Evolutionary conservation across 2,113 vertebrate genomes (phyloP), one percentile per base, ranked within the genome.

Genomic region (Sturnira hondurensis): DNA sequence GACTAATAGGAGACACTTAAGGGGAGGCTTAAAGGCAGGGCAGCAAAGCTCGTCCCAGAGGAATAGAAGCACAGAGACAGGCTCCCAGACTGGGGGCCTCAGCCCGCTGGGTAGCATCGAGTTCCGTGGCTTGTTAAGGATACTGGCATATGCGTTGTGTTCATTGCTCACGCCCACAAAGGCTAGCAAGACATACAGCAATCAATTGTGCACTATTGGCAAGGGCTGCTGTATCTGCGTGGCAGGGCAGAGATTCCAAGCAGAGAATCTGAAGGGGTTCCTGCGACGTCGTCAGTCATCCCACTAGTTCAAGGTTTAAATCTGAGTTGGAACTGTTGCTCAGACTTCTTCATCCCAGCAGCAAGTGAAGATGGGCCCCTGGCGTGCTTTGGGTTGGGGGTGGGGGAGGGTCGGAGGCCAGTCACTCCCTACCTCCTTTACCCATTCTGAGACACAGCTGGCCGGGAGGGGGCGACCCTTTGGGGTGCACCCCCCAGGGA

Each of bases 171-270:
- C 7, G 4, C n/a, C 26, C 52, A n/a, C 56, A 12, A 58, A 70
- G 41, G n/a, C 56, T 47, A 4, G 28, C 5, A 2, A 22, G 17
- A 74, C 52, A 17, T 31, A 54, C 43, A 16, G 41, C 68, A 36
- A n/a, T 14, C 68, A 36, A n/a, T 14, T 1, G 6, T 4, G 47
- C 14, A 26, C n/a, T 58, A 41, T 22, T 38, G 16, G 4, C 45
- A 63, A 1, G 63, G 33, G 13, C 4, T 0, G 10, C 50, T 5
- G 43, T 12, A 26, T n/a, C 73, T 26, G 1, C 7, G 7, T 0
- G 10, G 24, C 26, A 31, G 43, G 22, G 5, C 74, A 56, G 50
- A 76, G 70, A 80, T 54, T 61, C 45, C 43, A 2, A 83, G 36
- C 81, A 88, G 73, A 47, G 68, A 84, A 22, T 73, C 54, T 2